Evolutionary conservation across 2,888 invertebrate species (phyloP).

Genomic region (Scaptomyza polygonia): DNA sequence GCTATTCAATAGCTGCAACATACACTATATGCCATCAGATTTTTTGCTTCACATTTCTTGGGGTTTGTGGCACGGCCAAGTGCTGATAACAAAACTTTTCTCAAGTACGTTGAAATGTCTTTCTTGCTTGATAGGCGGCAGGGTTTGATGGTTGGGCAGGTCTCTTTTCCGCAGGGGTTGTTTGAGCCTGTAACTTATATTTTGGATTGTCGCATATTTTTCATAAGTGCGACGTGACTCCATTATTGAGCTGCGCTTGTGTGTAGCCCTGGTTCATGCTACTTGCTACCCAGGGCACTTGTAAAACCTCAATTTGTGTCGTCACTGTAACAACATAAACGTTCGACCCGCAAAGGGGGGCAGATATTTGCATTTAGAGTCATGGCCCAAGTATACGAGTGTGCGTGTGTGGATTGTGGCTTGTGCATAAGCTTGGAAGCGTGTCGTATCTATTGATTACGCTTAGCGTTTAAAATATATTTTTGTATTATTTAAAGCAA

Average conservation of each 20-base stretch:
- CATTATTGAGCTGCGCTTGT: conserved; percentile 65
- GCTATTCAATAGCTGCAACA: conserved; percentile 35
- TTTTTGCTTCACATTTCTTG: conserved; percentile 32
- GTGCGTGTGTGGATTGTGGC: conserved; percentile 14
- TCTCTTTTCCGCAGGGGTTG: conserved; percentile 1
- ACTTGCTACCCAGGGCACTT: conserved; percentile 32
- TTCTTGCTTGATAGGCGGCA: conserved; percentile 2
- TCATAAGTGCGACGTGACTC: conserved; percentile 81
- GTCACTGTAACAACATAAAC: conserved; percentile 57
- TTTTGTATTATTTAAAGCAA: conserved; percentile 42
- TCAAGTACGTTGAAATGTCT: conserved; percentile 56
- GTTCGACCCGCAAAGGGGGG: conserved; percentile 41
- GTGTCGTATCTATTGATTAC: conserved; percentile 62
- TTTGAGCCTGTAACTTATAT: conserved; percentile 58
- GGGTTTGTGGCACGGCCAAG: conserved; percentile 10
- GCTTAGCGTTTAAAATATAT: conserved; percentile 29
- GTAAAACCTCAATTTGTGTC: conserved; percentile 60
- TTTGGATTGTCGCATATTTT: conserved; percentile 80
- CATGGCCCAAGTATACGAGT: conserved; percentile 35
- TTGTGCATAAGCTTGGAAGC: conserved; percentile 28
- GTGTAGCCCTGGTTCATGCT: background rate
- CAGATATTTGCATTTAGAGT: conserved; percentile 64
- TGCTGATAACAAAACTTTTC: conserved; percentile 77
- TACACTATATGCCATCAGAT: conserved; percentile 58
- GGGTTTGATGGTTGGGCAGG: background rate